phyloP scores from a whole-genome alignment of 2,113 vertebrate genomes.

The Gobiocypris rarus region DNA sequence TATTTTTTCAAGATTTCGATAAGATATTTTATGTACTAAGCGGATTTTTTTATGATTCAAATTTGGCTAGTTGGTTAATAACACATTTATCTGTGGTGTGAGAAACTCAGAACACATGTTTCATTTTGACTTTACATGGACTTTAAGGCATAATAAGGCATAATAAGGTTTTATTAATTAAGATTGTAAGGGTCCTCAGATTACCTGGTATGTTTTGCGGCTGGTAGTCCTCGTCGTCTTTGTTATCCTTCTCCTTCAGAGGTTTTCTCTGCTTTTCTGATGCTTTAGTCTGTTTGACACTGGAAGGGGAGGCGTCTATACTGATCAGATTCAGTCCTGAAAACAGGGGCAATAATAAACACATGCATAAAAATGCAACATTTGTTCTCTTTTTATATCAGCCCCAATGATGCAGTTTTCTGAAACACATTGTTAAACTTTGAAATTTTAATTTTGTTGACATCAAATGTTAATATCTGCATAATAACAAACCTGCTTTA shows the following conservation, averaged over 20 bases:
- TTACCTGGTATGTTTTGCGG: conserved; percentile 71
- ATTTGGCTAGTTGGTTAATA: too few species aligned
- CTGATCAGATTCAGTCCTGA: conserved; percentile 78
- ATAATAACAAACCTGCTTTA: conserved; percentile 56
- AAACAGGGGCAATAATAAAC: not conserved
- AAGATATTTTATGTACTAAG: too few species aligned
- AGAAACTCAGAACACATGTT: too few species aligned
- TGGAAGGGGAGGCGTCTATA: conserved; percentile 52
- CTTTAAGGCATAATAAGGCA: too few species aligned
- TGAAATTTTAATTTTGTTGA: not conserved
- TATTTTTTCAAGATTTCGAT: too few species aligned
- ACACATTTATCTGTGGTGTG: too few species aligned
- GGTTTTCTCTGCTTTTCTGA: conserved; percentile 53
- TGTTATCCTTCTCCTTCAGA: conserved; percentile 20
- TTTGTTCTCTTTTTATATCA: not conserved
- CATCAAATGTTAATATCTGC: too few species aligned
- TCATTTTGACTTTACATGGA: too few species aligned
- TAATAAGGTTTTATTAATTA: too few species aligned
- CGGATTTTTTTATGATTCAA: too few species aligned
- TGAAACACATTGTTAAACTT: not conserved
- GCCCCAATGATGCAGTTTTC: not conserved
- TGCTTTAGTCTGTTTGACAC: conserved; percentile 61
- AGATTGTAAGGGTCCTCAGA: not conserved
- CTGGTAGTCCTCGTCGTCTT: conserved; percentile 69
- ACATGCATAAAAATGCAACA: not conserved